Conservation (phyloP, 2,113 vertebrate species). For the Phyllostomus discolor region DNA sequence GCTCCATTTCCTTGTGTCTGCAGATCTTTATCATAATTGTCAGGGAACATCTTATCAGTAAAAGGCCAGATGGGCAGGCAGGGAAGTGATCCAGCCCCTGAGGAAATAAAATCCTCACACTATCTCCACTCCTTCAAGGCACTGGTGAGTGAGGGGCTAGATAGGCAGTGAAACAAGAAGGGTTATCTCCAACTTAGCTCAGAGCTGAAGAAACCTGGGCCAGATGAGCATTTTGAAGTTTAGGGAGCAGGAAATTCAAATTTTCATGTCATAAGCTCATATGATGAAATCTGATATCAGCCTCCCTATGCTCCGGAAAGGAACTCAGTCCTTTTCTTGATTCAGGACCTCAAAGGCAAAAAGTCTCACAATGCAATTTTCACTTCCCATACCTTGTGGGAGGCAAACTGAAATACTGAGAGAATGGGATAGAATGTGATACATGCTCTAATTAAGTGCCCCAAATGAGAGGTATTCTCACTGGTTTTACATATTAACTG, state of each 20-base stretch:
- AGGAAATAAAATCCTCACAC: slow-evolving; percentile 26
- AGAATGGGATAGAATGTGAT: not conserved
- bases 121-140: not conserved
- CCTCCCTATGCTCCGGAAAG: not conserved
- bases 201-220: not conserved
- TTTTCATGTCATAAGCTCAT: slow-evolving; percentile 31
- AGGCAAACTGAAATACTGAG: slow-evolving; percentile 5
- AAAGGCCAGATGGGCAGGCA: slow-evolving; percentile 59
- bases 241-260: slow-evolving; percentile 10
- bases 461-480: not conserved
- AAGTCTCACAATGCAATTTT: not conserved
- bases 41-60: slow-evolving; percentile 57
- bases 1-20: slow-evolving; percentile 48
- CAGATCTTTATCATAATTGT: slow-evolving; percentile 46
- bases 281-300: slow-evolving; percentile 26
- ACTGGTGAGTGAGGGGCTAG: not conserved
- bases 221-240: not conserved
- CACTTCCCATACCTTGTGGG: not conserved
- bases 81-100: not conserved
- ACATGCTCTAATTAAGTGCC: not conserved
- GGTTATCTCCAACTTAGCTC: not conserved
- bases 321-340: slow-evolving; percentile 3
- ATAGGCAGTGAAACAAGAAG: not conserved
- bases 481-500: not conserved
- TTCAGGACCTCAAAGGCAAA: not conserved